These are phyloP conservation scores for Squalus acanthias DNA, from an alignment of 2,797 vertebrate species.

Conservation along the genomic window DNA sequence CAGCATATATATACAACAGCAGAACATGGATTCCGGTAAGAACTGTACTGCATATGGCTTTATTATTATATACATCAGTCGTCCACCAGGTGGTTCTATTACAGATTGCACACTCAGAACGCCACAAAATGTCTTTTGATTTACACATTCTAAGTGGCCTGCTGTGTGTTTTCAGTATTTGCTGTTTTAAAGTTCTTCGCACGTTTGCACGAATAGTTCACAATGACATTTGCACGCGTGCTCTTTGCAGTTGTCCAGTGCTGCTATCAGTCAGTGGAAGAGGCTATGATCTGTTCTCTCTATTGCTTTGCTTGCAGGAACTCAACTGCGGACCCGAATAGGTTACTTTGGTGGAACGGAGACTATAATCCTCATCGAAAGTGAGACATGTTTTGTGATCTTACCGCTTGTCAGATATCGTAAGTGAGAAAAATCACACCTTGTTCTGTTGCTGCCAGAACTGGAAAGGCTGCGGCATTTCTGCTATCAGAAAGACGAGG, in stretches of 20 bases:
- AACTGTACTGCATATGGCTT: no score
- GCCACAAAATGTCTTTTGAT: neutral
- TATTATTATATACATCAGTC: no score
- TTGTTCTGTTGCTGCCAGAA: neutral
- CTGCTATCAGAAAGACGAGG: neutral
- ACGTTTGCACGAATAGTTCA: neutral
- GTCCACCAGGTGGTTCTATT: no score
- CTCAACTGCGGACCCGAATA: no score
- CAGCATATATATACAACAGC: no score
- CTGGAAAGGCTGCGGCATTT: neutral
- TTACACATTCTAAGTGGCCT: neutral
- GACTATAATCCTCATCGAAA: neutral
- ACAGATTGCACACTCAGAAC: neutral
- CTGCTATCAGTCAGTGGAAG: neutral
- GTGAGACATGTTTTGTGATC: neutral
- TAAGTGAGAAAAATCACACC: neutral
- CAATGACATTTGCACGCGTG: neutral
- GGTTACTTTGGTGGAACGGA: neutral
- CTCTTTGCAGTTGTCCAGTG: no score
- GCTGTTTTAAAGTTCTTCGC: neutral
- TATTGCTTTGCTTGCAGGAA: neutral
- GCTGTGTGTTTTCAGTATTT: neutral
- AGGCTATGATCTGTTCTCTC: neutral
- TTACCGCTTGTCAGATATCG: neutral
- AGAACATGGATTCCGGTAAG: no score